phyloP scores from a whole-genome alignment of 1,140 invertebrate genomes.

The Odontomachus brunneus region DNA sequence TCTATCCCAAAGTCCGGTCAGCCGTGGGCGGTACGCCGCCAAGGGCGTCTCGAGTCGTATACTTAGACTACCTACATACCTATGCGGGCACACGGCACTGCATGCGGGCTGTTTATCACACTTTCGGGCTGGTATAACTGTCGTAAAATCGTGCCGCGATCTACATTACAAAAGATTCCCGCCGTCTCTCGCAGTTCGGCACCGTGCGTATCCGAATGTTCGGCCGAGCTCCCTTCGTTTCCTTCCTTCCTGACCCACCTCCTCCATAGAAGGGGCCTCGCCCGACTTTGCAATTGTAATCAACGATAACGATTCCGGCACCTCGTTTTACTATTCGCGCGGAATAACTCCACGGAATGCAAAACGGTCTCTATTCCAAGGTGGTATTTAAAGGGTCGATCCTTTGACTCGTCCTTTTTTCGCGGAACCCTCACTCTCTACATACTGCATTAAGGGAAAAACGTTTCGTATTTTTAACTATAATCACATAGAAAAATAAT shows the following conservation, averaged over 20 bases:
- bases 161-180: slow-evolving; percentile 74
- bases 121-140: slow-evolving; percentile 70
- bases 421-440: no score
- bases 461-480: no score
- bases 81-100: slow-evolving; percentile 27
- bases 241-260: slow-evolving; percentile 53
- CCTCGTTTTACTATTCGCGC: slow-evolving; percentile 67
- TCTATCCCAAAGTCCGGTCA: slow-evolving; percentile 44
- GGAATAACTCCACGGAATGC: slow-evolving; percentile 68
- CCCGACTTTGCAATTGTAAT: slow-evolving; percentile 75
- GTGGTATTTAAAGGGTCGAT: slow-evolving; percentile 61
- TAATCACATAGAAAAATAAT: no score
- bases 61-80: slow-evolving; percentile 31
- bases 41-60: slow-evolving; percentile 38
- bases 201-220: slow-evolving; percentile 54
- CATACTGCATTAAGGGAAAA: no score
- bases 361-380: slow-evolving; percentile 56
- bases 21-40: background rate
- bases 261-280: slow-evolving; percentile 2
- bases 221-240: slow-evolving; percentile 55
- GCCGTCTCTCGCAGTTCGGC: slow-evolving; percentile 55
- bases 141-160: slow-evolving; percentile 71
- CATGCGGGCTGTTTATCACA: slow-evolving; percentile 71
- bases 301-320: slow-evolving; percentile 73
- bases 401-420: background rate